phyloP scores from a whole-genome alignment of 2,113 vertebrate genomes.

The Brienomyrus longianalis region DNA sequence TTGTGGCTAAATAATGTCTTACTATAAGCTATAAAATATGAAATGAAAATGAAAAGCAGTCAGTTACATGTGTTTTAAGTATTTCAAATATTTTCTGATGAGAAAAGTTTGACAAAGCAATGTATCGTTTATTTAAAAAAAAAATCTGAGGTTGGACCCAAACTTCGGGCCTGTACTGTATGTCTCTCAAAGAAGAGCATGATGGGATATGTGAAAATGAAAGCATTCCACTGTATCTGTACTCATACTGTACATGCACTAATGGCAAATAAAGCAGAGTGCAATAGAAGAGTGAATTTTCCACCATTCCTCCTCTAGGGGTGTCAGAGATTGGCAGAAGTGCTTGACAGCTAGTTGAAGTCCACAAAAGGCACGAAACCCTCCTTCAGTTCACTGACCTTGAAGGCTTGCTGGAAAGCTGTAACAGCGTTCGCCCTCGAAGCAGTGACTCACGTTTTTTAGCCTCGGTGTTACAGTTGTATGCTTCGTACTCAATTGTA shows the following conservation, averaged over 20 bases:
- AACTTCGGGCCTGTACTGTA: neutral
- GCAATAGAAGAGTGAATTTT: neutral
- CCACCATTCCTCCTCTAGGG: neutral
- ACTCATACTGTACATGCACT: neutral
- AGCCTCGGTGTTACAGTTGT: neutral
- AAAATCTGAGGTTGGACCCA: no score
- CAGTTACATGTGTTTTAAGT: no score
- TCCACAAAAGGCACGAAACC: neutral
- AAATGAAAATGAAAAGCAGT: no score
- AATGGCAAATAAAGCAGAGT: neutral
- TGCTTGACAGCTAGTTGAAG: neutral
- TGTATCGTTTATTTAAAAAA: neutral
- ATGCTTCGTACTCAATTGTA: neutral
- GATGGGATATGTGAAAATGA: neutral
- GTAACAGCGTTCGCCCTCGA: no score
- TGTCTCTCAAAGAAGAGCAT: neutral
- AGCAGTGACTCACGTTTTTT: neutral
- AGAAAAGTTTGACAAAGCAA: no score
- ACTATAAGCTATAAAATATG: no score
- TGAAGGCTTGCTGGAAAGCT: neutral
- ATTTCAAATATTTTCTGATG: no score
- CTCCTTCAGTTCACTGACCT: neutral
- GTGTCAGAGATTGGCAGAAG: neutral
- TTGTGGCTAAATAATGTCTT: no score
- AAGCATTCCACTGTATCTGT: neutral